Evolutionary conservation across 2,888 invertebrate genomes (phyloP).

Genomic region (Leucophenga montana): DNA sequence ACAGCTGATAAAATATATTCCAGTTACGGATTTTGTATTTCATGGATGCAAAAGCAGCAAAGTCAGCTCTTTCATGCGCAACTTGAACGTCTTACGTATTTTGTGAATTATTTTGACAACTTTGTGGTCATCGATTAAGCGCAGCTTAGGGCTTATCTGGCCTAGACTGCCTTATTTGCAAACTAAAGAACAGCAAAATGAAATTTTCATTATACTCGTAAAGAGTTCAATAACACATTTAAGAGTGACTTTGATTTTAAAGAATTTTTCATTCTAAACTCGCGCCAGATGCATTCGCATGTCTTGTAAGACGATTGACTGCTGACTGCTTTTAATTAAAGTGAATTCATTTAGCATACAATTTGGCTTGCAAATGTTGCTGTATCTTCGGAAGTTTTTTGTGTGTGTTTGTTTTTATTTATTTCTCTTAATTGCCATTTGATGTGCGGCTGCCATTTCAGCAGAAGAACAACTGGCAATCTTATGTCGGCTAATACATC

Average conservation of each 20-base stretch:
- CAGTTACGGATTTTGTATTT: not conserved
- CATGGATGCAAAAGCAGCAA: not conserved
- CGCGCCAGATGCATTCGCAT: not conserved
- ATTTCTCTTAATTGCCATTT: constrained; percentile 1
- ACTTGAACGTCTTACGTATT: constrained; percentile 1
- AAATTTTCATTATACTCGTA: constrained; percentile 1
- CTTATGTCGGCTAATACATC: not conserved
- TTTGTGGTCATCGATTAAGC: constrained; percentile 66
- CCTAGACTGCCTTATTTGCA: not conserved
- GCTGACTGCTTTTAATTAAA: constrained; percentile 56
- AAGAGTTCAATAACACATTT: constrained; percentile 14
- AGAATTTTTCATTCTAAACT: too few species aligned
- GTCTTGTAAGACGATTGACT: not conserved
- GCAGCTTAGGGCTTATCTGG: constrained; percentile 64
- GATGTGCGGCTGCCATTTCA: constrained; percentile 11
- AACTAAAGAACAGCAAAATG: not conserved
- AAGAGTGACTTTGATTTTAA: constrained; percentile 1
- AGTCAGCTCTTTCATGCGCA: not conserved
- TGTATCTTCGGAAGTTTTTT: not conserved
- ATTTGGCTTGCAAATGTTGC: constrained; percentile 62
- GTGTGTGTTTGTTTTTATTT: not conserved
- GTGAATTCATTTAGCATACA: constrained; percentile 64
- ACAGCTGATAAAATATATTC: constrained; percentile 46
- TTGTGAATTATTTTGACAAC: constrained; percentile 66
- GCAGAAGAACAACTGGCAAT: not conserved